phyloP scores from a whole-genome alignment of 2,797 vertebrate species.

The Pipistrellus pygmaeus region DNA sequence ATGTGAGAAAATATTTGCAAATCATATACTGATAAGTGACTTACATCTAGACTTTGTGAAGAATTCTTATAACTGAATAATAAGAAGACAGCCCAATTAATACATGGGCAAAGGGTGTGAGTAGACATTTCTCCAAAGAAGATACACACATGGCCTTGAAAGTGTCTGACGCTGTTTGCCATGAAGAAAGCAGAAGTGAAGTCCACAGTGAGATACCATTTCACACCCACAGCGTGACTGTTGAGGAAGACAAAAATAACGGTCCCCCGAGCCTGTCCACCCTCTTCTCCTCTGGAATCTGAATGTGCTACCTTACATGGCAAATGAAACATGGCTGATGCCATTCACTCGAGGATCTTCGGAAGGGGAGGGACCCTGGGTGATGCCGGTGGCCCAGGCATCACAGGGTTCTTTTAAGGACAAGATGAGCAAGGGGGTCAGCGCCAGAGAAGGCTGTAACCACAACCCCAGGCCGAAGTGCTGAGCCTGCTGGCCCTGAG shows the following conservation, averaged over 20 bases:
- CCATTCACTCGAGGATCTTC: background rate
- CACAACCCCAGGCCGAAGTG: background rate
- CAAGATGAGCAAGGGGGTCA: background rate
- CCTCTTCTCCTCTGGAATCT: background rate
- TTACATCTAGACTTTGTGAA: background rate
- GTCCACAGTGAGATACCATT: background rate
- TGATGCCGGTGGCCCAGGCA: background rate
- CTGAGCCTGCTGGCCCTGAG: background rate
- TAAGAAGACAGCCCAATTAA: background rate
- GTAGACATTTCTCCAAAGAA: constrained; percentile 11
- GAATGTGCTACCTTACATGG: background rate
- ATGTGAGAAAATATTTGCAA: constrained; percentile 13
- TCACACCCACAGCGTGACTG: background rate
- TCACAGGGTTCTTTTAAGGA: background rate
- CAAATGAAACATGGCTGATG: background rate
- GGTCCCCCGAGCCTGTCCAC: background rate
- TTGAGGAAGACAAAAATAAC: background rate
- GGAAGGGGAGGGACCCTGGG: background rate
- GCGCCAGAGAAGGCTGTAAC: background rate
- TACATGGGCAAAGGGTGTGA: constrained; percentile 32
- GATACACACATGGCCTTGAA: background rate
- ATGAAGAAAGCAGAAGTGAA: background rate
- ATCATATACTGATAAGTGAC: background rate
- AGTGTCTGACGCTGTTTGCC: background rate
- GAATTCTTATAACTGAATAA: constrained; percentile 32